These are phyloP conservation scores for Flabesymbios commensalis DNA, from an alignment of 2,888 invertebrate species.

Conservation along the genomic window DNA sequence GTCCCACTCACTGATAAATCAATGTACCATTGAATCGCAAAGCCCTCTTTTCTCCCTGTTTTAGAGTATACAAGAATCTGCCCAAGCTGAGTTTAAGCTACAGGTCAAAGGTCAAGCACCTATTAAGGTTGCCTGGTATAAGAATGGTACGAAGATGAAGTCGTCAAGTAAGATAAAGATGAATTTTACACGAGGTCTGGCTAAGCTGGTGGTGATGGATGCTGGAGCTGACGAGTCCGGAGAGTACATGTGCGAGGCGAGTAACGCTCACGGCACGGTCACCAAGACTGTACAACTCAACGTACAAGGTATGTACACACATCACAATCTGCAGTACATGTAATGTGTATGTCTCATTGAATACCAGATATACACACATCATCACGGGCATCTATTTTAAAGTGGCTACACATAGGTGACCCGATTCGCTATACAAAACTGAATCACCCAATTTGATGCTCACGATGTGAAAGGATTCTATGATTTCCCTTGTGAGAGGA, in stretches of 20 bases:
- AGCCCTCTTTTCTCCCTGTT: too few species aligned
- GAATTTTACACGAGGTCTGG: constrained; percentile 14
- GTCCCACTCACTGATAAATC: too few species aligned
- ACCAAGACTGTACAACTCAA: constrained; percentile 44
- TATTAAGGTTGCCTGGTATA: constrained; percentile 50
- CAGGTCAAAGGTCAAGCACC: constrained; percentile 56
- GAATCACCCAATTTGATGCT: too few species aligned
- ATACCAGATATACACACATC: too few species aligned
- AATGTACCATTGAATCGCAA: too few species aligned
- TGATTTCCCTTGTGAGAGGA: too few species aligned
- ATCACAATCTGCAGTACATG: neutral
- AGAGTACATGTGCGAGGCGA: constrained; percentile 75
- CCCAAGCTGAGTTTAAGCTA: constrained; percentile 44
- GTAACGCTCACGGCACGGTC: constrained; percentile 52
- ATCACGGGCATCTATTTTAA: too few species aligned
- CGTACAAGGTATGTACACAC: constrained; percentile 49
- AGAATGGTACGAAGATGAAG: constrained; percentile 72
- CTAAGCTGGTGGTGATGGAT: constrained; percentile 73
- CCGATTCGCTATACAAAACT: too few species aligned
- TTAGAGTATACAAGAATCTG: too few species aligned
- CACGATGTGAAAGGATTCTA: too few species aligned
- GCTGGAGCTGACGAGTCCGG: constrained; percentile 77
- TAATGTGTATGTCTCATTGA: too few species aligned
- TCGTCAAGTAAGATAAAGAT: constrained; percentile 72
- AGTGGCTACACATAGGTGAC: too few species aligned